Conservation (phyloP, 92 coral and sea anemone species). For the Epizoanthus ramosus region DNA sequence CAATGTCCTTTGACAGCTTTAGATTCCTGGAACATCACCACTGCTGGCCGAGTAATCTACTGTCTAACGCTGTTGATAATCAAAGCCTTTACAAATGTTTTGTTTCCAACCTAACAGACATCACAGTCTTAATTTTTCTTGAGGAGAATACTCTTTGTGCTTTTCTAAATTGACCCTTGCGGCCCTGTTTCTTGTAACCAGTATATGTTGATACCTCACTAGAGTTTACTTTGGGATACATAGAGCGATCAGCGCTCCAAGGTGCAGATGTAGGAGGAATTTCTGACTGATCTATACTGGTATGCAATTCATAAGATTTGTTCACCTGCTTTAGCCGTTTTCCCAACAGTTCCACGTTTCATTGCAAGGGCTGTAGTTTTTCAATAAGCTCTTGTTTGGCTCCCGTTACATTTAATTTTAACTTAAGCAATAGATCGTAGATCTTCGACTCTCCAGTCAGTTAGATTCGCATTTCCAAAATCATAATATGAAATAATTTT, state of each 20-base stretch:
- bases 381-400: constrained; percentile 35
- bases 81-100: constrained; percentile 35
- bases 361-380: constrained; percentile 34
- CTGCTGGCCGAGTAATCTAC: constrained; percentile 40
- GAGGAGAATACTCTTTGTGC: constrained; percentile 25
- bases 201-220: constrained; percentile 23
- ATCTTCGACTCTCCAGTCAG: constrained; percentile 39
- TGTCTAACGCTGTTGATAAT: constrained; percentile 35
- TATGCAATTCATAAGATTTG: constrained; percentile 29
- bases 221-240: constrained; percentile 44
- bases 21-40: constrained; percentile 6
- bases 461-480: constrained; percentile 26
- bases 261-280: constrained; percentile 35
- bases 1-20: constrained; percentile 15
- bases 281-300: constrained; percentile 40
- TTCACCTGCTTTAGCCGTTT: constrained; percentile 32
- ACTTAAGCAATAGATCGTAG: constrained; percentile 41
- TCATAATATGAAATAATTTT: not conserved
- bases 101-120: not conserved
- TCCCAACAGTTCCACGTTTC: constrained; percentile 21
- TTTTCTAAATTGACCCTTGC: constrained; percentile 39
- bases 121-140: constrained; percentile 25
- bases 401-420: constrained; percentile 43
- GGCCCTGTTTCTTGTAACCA: constrained; percentile 27
- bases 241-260: constrained; percentile 42